Percentiles rank a stretch among this genome's conserved stretches.
Evolutionary conservation across 2,888 invertebrate genomes (phyloP).

Genomic region (Choristoneura rosaceana): DNA sequence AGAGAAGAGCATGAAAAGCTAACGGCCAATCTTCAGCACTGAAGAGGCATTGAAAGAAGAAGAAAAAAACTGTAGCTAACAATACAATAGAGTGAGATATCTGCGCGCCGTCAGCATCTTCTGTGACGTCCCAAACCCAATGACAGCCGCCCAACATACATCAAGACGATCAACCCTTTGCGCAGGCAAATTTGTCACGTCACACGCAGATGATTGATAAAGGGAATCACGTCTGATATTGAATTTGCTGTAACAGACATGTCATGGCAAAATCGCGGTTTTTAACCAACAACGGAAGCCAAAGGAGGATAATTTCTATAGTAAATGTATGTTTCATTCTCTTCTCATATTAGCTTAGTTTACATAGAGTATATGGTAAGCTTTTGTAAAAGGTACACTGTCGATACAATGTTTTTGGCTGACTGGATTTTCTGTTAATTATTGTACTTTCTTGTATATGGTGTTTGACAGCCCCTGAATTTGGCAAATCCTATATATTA

Average conservation of each 20-base stretch:
- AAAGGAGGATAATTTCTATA: background rate
- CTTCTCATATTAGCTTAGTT: no score
- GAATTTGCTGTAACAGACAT: conserved; percentile 45
- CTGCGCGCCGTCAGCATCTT: conserved; percentile 21
- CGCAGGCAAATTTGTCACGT: conserved; percentile 53
- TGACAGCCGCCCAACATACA: conserved; percentile 40
- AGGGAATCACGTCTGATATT: conserved; percentile 53
- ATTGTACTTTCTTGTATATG: no score
- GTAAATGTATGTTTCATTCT: background rate
- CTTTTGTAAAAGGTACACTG: no score
- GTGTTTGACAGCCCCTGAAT: no score
- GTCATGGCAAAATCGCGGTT: conserved; percentile 26
- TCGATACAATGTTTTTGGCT: no score
- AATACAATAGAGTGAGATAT: conserved; percentile 25
- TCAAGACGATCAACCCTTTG: conserved; percentile 42
- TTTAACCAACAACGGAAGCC: background rate
- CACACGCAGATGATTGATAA: conserved; percentile 61
- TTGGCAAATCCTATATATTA: no score
- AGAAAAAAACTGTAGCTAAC: background rate
- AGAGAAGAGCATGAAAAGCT: no score
- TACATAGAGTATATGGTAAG: no score
- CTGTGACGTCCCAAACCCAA: conserved; percentile 23
- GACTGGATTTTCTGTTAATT: no score
- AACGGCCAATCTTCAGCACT: no score
- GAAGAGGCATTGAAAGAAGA: no score